phyloP scores from a whole-genome alignment of 2,113 vertebrate species.

The Planiliza haematocheilus region DNA sequence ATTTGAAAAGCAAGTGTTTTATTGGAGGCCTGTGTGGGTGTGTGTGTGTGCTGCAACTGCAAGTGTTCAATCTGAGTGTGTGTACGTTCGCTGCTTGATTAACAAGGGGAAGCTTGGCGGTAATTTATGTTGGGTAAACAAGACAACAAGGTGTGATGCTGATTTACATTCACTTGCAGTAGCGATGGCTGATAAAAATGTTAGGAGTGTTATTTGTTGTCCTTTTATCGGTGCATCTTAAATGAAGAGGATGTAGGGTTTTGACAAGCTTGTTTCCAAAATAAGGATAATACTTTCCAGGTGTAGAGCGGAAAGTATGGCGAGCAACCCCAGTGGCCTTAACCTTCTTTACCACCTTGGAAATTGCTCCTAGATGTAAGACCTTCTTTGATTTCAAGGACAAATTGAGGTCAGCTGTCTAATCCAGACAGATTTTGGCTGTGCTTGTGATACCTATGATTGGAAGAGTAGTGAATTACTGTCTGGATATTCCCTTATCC shows the following conservation, averaged over 20 bases:
- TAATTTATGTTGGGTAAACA: constrained; percentile 75
- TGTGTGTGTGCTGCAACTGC: constrained; percentile 20
- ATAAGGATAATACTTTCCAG: background rate
- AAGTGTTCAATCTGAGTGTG: constrained; percentile 4
- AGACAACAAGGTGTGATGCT: constrained; percentile 48
- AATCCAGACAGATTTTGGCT: too few species aligned
- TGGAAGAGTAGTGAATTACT: too few species aligned
- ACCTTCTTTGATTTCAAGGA: too few species aligned
- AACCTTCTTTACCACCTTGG: too few species aligned
- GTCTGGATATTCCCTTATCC: too few species aligned
- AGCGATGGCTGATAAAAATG: constrained; percentile 25
- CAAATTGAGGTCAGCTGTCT: too few species aligned
- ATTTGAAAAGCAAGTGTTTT: constrained; percentile 70
- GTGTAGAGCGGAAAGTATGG: background rate
- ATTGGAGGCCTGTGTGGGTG: constrained; percentile 53
- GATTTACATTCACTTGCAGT: constrained; percentile 64
- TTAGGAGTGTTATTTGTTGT: constrained; percentile 39
- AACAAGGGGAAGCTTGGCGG: constrained; percentile 64
- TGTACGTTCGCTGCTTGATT: constrained; percentile 75
- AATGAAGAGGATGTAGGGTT: constrained; percentile 25
- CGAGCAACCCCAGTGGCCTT: too few species aligned
- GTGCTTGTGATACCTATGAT: too few species aligned
- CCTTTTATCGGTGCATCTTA: constrained; percentile 21
- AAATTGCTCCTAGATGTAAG: too few species aligned
- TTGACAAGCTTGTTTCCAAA: constrained; percentile 11